These are phyloP conservation scores for Marmota flaviventris DNA, from an alignment of 2,113 vertebrate genomes.

Conservation along the genomic window DNA sequence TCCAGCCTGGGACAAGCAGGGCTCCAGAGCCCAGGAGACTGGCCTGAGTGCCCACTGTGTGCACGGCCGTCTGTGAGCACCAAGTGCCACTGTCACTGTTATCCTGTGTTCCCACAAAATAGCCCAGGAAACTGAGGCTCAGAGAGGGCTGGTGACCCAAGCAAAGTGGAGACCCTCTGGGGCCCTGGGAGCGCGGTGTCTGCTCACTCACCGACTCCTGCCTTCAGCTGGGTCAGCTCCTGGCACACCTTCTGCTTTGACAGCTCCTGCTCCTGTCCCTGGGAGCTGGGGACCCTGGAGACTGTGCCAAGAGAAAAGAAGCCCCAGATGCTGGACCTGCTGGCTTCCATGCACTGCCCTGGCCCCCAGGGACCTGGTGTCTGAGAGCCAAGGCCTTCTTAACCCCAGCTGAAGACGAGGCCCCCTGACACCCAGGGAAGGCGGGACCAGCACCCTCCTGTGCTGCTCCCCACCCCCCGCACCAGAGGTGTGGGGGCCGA, in stretches of 20 bases:
- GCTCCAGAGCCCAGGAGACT: not conserved
- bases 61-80: too few species aligned
- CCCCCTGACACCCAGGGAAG: not conserved
- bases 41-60: not conserved
- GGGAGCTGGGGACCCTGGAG: not conserved
- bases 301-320: not conserved
- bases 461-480: not conserved
- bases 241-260: not conserved
- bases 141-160: not conserved
- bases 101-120: not conserved
- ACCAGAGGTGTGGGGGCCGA: too few species aligned
- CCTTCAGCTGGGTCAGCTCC: not conserved
- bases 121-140: not conserved
- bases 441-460: fast-evolving
- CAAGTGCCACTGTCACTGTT: too few species aligned
- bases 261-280: not conserved
- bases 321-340: not conserved
- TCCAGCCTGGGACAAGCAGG: not conserved
- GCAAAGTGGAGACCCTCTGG: too few species aligned
- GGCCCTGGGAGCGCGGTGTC: fast-evolving
- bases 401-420: too few species aligned
- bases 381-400: not conserved
- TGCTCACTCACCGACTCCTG: not conserved
- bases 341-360: not conserved
- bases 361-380: not conserved